Evolutionary conservation across 2,113 vertebrate species (phyloP).

Genomic region (Triplophysa dalaica): DNA sequence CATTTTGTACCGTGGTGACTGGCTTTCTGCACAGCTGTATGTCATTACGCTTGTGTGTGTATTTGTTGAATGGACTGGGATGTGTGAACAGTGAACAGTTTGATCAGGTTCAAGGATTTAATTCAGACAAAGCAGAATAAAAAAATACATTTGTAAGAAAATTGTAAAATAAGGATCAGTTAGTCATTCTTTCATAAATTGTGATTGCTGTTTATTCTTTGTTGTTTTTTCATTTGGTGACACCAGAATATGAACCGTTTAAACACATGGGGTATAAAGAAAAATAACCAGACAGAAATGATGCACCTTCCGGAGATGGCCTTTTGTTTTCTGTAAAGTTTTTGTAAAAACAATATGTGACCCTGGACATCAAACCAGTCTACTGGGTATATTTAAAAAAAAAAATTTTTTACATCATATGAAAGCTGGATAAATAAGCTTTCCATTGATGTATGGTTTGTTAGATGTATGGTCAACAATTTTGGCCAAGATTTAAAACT

Average conservation of each 20-base stretch:
- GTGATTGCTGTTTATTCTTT: neutral
- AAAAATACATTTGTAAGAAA: neutral
- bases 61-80: neutral
- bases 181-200: neutral
- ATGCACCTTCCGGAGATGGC: no score
- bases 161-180: no score
- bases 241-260: no score
- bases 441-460: no score
- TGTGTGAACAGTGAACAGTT: neutral
- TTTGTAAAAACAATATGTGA: neutral
- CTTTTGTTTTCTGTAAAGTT: neutral
- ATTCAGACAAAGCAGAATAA: neutral
- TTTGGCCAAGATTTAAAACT: no score
- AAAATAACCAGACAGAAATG: neutral
- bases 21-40: constrained; percentile 20
- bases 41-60: constrained; percentile 6
- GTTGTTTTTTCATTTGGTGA: neutral
- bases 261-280: no score
- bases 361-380: no score
- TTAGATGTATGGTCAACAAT: no score
- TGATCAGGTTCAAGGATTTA: neutral
- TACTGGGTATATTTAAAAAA: no score
- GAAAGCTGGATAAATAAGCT: no score
- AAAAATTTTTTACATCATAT: no score
- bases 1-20: constrained; percentile 31